Percentiles rank a stretch among this genome's conserved stretches.
These are phyloP conservation scores for Campoletis raptor DNA, from an alignment of 2,888 invertebrate species.

Conservation along the genomic window DNA sequence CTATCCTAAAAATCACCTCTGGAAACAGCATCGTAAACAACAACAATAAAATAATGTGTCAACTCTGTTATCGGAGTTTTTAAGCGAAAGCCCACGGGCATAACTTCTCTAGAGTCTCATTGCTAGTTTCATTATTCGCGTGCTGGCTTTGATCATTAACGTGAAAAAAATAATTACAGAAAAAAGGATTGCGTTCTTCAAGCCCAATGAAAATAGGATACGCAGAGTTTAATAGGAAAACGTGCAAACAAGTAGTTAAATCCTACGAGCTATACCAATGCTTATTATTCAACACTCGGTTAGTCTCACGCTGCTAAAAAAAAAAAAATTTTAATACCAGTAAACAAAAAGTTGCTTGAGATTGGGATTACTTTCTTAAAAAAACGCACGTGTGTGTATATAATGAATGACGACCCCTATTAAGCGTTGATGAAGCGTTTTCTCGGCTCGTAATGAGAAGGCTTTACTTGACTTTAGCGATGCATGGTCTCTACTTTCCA, in stretches of 20 bases:
- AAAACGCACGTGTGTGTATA: conserved; percentile 9
- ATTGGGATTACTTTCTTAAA: conserved; percentile 49
- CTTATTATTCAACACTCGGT: conserved; percentile 30
- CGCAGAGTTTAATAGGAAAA: conserved; percentile 30
- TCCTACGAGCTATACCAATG: conserved; percentile 20
- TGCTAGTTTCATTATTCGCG: background rate
- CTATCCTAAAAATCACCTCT: too few species aligned
- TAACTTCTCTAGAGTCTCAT: background rate
- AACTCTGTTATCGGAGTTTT: background rate
- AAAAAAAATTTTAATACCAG: too few species aligned
- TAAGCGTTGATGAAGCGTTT: conserved; percentile 57
- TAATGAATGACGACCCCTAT: conserved; percentile 16
- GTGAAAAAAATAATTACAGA: background rate
- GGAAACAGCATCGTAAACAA: background rate
- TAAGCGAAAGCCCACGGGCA: background rate
- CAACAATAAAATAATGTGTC: background rate
- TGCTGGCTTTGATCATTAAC: conserved; percentile 4
- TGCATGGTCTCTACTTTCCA: background rate
- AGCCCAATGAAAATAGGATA: conserved; percentile 9
- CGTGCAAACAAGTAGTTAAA: conserved; percentile 30
- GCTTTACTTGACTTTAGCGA: conserved; percentile 20
- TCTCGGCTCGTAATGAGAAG: conserved; percentile 57
- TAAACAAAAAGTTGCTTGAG: conserved; percentile 46
- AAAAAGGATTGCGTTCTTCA: background rate
- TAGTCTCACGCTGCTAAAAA: conserved; percentile 3